Percentiles rank a stretch among this genome's conserved stretches.
These are phyloP conservation scores for Diarsia brunnea DNA, from an alignment of 2,888 invertebrate genomes.

Conservation along the genomic window DNA sequence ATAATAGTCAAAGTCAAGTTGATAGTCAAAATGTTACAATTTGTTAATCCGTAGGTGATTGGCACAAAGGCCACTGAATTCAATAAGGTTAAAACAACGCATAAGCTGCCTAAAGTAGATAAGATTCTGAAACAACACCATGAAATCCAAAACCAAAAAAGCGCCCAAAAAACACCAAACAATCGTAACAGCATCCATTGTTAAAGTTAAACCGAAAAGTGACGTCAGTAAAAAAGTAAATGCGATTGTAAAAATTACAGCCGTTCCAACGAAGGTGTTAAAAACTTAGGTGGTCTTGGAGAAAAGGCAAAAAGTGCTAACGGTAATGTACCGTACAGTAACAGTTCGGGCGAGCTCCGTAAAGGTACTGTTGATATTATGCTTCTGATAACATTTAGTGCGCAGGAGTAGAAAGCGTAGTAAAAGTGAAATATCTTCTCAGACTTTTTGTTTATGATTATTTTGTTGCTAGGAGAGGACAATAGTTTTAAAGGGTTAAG, in stretches of 20 bases:
- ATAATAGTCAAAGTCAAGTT: slow-evolving; percentile 14
- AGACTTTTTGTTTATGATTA: slow-evolving; percentile 37
- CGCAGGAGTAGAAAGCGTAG: slow-evolving; percentile 42
- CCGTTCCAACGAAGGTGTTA: slow-evolving; percentile 57
- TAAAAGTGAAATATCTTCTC: slow-evolving; percentile 47
- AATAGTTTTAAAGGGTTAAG: slow-evolving; percentile 19
- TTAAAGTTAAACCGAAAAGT: slow-evolving; percentile 47
- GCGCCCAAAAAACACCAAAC: slow-evolving; percentile 43
- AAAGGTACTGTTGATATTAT: slow-evolving; percentile 61
- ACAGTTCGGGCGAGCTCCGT: slow-evolving; percentile 58
- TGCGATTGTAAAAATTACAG: slow-evolving; percentile 57
- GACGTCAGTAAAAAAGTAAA: slow-evolving; percentile 63
- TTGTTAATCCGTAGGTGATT: too few relatives aligned
- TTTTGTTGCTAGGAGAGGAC: slow-evolving; percentile 24
- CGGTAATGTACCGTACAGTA: slow-evolving; percentile 70
- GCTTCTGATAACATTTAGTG: slow-evolving; percentile 62
- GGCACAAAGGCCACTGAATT: background rate
- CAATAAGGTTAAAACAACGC: slow-evolving; percentile 21
- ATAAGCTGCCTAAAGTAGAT: slow-evolving; percentile 30
- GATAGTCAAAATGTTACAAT: too few relatives aligned
- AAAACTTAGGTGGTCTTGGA: slow-evolving; percentile 70
- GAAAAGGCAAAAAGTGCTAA: slow-evolving; percentile 66
- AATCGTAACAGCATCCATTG: slow-evolving; percentile 57
- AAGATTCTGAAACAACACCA: slow-evolving; percentile 9
- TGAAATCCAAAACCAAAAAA: slow-evolving; percentile 24